Evolutionary conservation across 2,797 vertebrate species (phyloP).

Genomic region (Neopelma chrysocephalum): DNA sequence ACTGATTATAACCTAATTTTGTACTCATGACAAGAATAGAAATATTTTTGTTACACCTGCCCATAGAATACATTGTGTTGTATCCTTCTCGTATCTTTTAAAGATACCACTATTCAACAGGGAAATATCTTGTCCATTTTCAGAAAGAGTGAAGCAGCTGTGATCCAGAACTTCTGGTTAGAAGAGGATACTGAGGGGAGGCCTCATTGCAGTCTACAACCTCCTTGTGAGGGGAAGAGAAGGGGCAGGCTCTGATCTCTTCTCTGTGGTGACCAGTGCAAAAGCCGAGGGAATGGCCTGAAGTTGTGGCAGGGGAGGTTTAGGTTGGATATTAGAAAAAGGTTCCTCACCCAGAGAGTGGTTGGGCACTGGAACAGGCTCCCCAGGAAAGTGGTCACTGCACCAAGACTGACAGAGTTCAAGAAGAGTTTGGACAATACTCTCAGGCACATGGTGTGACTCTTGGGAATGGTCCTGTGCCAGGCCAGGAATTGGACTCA

Average conservation of each 20-base stretch:
- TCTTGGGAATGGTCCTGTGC: neutral
- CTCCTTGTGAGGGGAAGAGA: neutral
- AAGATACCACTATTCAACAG: neutral
- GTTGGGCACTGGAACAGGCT: neutral
- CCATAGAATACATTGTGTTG: accelerated
- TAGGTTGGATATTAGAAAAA: neutral
- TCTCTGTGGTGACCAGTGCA: neutral
- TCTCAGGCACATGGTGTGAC: neutral
- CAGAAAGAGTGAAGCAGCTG: neutral
- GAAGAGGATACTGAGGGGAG: neutral
- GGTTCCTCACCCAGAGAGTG: neutral
- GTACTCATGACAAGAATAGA: neutral
- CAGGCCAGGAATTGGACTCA: neutral
- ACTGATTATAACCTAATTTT: neutral
- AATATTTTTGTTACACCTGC: neutral
- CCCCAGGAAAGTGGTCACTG: neutral
- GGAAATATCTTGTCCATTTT: neutral
- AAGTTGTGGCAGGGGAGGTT: neutral
- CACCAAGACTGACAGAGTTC: neutral
- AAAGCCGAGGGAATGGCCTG: neutral
- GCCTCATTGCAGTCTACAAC: neutral
- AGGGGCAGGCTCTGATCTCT: neutral
- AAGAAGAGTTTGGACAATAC: neutral
- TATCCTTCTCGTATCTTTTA: neutral
- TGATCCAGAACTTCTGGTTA: neutral